A percentile compares a stretch with the other conserved stretches of the same genome.
Evolutionary conservation across 2,888 invertebrate species (phyloP).

Genomic region (Platycheirus albimanus): DNA sequence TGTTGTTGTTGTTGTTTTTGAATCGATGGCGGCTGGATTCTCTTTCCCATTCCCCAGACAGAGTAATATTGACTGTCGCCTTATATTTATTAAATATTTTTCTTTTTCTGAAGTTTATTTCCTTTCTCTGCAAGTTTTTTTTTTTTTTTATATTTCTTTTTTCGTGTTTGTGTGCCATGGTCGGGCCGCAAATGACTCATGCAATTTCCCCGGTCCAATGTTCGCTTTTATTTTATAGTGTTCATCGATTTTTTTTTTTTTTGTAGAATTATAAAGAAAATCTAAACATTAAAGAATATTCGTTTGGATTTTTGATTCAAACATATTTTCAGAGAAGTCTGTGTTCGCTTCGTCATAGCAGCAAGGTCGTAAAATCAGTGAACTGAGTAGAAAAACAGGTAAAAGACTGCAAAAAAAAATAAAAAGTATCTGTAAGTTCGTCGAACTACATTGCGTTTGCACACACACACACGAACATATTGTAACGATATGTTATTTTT

Average conservation of each 20-base stretch:
- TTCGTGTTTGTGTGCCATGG: conserved; percentile 1
- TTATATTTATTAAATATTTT: background rate
- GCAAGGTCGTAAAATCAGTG: background rate
- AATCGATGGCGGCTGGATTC: background rate
- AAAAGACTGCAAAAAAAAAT: background rate
- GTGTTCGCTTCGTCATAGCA: background rate
- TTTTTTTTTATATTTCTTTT: background rate
- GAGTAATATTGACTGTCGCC: conserved; percentile 5
- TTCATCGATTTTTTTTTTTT: background rate
- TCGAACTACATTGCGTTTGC: background rate
- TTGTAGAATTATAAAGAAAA: background rate
- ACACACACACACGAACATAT: background rate
- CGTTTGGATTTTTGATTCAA: background rate
- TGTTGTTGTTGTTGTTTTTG: background rate
- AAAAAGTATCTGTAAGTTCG: background rate
- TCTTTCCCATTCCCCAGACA: background rate
- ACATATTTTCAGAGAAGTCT: background rate
- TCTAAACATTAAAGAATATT: background rate
- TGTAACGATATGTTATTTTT: background rate
- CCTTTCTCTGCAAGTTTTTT: background rate
- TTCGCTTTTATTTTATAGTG: background rate
- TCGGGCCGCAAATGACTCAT: conserved; percentile 14
- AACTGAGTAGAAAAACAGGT: background rate
- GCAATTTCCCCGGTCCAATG: background rate
- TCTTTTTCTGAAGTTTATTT: conserved; percentile 5